Percentiles rank a stretch among this genome's conserved stretches.
phyloP scores from a whole-genome alignment of 2,888 invertebrate genomes.

The Phalera bucephala region DNA sequence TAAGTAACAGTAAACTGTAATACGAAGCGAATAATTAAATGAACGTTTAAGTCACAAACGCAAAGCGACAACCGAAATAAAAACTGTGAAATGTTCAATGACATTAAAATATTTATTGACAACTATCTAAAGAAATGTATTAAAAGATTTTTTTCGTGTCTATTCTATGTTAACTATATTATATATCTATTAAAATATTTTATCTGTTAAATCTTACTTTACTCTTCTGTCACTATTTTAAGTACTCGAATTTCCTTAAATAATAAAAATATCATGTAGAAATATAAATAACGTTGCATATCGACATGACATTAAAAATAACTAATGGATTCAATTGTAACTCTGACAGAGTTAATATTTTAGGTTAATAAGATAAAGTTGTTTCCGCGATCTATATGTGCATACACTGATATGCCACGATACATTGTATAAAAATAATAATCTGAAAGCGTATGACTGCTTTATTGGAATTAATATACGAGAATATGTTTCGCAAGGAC shows the following conservation, averaged over 20 bases:
- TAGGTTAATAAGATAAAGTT: background rate
- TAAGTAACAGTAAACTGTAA: background rate
- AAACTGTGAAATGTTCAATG: no score
- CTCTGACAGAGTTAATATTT: background rate
- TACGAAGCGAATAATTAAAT: background rate
- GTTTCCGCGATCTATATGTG: background rate
- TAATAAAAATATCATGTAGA: no score
- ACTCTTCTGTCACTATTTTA: no score
- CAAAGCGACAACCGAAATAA: background rate
- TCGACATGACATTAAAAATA: background rate
- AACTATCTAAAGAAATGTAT: no score
- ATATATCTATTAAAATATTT: no score
- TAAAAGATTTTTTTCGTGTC: no score
- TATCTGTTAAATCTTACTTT: no score
- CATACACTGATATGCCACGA: background rate
- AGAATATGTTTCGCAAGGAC: background rate
- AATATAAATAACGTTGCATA: no score
- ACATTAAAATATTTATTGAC: no score
- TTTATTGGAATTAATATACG: background rate
- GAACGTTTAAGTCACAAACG: background rate
- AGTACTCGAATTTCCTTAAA: no score
- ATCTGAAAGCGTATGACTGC: background rate
- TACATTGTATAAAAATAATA: background rate
- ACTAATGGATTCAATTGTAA: background rate
- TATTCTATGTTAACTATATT: no score